Base-by-base conservation (phyloP, 1,140 invertebrate species). In the Chelonus insularis region DNA sequence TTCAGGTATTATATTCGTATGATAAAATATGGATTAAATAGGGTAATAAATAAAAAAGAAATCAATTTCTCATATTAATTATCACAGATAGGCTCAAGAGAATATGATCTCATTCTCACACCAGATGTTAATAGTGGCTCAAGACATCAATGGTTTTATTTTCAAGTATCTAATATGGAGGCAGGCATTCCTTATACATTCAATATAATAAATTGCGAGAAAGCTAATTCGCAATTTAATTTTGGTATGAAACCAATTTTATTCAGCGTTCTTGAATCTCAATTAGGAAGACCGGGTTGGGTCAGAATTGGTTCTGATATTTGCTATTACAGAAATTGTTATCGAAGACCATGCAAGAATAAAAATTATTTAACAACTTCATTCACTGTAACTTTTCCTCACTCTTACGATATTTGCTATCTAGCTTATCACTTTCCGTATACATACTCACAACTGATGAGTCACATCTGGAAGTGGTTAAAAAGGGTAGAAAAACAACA, bases 121-220 rank as follows among this genome's bases (percentile, higher is more conserved):
- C 90, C 93, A 7, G 94, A 97, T 73, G 88, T 95, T 1, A 95
- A 95, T 77, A 91, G 89, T 18, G 81, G 78, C 5, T 87, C 88
- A 55, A 86, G 94, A 65, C 89, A 91, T 70, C 92, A 95, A 66
- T 97, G 94, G 94, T 97, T 96, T 79, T 97, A 96, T 80, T 97
- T 96, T 76, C 88, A 93, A 83, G 88, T 96, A 1, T 88, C 88
- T 14, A 91, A 92, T 71, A 95, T 94, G 88, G 83, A 88, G 55
- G 83, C 87, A 18, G 83, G 84, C 41, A 74, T 84, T 1, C 81
- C 87, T 0, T 96, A 96, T 71, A 87, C 88, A 20, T 95, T 97
- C 78, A 95, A 96, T 78, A 93, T 97, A 36, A 86, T 96, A 47
- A 96, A 97, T 80, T 94, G 92, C 82, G 90, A 95, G 71, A 96